Evolutionary conservation across 2,113 vertebrate genomes (phyloP).

Genomic region (Cinclus mexicanus): DNA sequence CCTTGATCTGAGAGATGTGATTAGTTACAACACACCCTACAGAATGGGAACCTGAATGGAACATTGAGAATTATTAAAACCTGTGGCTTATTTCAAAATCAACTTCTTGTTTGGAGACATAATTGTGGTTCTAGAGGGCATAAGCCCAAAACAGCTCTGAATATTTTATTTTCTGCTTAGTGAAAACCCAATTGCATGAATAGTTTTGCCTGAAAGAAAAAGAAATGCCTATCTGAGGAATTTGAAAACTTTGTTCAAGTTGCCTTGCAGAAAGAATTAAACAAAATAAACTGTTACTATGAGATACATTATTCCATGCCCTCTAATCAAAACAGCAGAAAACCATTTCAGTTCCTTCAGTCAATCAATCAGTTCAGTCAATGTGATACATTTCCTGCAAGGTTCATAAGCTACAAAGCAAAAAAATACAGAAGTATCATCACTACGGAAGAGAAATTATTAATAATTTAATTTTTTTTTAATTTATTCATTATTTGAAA

Average conservation of each 20-base stretch:
- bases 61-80: background rate
- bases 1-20: background rate
- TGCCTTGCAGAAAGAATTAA: background rate
- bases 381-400: background rate
- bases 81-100: slow-evolving; percentile 26
- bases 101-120: background rate
- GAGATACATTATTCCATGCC: background rate
- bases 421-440: background rate
- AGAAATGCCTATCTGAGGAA: background rate
- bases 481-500: background rate
- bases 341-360: background rate
- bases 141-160: background rate
- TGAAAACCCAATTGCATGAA: background rate
- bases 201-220: background rate
- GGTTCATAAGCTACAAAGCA: background rate
- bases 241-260: background rate
- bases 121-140: background rate
- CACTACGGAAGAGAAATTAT: background rate
- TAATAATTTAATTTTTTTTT: background rate
- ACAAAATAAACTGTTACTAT: background rate
- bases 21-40: background rate
- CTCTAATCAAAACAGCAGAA: background rate
- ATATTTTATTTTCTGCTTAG: background rate
- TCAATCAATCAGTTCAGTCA: background rate
- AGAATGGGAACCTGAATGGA: background rate